Conservation (phyloP, 2,797 vertebrate species). For the Acanthurus lineatus region DNA sequence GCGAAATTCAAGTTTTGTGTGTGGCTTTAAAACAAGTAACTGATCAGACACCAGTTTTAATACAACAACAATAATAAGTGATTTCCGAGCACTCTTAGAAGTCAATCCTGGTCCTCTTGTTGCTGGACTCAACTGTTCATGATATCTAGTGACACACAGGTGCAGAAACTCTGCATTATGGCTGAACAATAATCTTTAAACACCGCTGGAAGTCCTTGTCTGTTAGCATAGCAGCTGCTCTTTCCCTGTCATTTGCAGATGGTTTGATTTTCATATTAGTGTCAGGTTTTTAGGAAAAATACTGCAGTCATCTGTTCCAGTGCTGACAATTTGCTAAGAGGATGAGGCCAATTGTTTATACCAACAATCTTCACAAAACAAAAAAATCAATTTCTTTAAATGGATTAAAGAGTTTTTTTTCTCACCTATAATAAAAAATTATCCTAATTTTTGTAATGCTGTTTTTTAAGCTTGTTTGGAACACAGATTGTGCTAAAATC, state of each 20-base stretch:
- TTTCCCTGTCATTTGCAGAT: slow-evolving; percentile 6
- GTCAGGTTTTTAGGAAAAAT: slow-evolving; percentile 20
- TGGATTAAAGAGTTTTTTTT: not conserved
- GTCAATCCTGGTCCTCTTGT: slow-evolving; percentile 39
- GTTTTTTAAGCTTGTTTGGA: not conserved
- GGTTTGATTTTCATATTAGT: slow-evolving; percentile 37
- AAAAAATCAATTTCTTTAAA: not conserved
- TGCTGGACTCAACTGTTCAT: slow-evolving; percentile 9
- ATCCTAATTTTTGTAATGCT: not conserved
- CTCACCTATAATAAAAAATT: not conserved
- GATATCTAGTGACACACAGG: not conserved
- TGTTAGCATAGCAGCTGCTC: slow-evolving; percentile 43
- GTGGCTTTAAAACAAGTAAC: slow-evolving; percentile 50
- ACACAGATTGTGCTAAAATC: slow-evolving; percentile 15
- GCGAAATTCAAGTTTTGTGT: slow-evolving; percentile 65
- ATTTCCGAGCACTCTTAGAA: not conserved
- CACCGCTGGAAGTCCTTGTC: slow-evolving; percentile 6
- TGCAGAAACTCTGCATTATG: not conserved
- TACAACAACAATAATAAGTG: not conserved
- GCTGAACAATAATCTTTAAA: slow-evolving; percentile 3
- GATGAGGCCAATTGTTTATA: not conserved
- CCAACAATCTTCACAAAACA: not conserved
- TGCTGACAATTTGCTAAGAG: not conserved
- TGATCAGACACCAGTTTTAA: not conserved
- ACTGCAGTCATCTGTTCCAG: slow-evolving; percentile 2